These are phyloP conservation scores for Lepus americanus DNA, from an alignment of 2,113 vertebrate genomes.

Conservation along the genomic window DNA sequence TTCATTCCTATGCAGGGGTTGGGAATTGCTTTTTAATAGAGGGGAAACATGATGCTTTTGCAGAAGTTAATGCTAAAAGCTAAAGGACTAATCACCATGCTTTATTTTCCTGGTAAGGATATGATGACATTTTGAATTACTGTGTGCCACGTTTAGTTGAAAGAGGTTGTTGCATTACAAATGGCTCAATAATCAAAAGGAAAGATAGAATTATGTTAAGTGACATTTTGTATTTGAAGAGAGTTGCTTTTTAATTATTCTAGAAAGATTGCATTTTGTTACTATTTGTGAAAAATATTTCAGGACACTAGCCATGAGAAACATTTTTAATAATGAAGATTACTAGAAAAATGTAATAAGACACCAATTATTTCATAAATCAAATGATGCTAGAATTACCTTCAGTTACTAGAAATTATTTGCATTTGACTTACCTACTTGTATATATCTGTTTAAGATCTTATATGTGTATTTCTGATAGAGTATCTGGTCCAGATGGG, in stretches of 20 bases:
- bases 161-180: background rate
- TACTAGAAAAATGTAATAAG: background rate
- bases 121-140: conserved; percentile 9
- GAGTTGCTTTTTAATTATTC: background rate
- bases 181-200: background rate
- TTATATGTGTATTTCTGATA: background rate
- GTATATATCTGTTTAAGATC: background rate
- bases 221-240: background rate
- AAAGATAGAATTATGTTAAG: background rate
- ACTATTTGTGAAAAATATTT: conserved; percentile 10
- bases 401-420: background rate
- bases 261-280: conserved; percentile 34
- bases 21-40: conserved; percentile 64
- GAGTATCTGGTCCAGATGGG: background rate
- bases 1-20: conserved; percentile 23
- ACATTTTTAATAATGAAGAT: conserved; percentile 60
- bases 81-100: background rate
- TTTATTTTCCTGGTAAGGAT: conserved; percentile 21
- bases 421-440: background rate
- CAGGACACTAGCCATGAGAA: background rate
- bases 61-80: conserved; percentile 76
- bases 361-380: background rate
- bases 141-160: background rate
- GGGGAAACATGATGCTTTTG: conserved; percentile 68
- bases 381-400: background rate